A percentile compares a stretch with the other conserved stretches of the same genome.
These are phyloP conservation scores for Cyphomyrus plagiostoma DNA, from an alignment of 2,113 vertebrate genomes.

Conservation along the genomic window DNA sequence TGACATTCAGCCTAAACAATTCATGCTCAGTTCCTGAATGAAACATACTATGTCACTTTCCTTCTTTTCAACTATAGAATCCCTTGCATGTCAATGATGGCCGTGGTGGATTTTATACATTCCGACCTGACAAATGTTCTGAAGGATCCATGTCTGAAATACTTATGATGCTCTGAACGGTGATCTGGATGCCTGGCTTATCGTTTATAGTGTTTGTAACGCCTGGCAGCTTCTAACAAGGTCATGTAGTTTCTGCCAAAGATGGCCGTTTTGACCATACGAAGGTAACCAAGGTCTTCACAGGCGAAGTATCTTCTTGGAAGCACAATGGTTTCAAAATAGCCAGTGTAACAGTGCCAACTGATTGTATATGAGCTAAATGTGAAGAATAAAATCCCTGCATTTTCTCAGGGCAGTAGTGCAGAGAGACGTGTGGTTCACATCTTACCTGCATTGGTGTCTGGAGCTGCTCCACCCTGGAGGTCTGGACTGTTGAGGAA, in stretches of 20 bases:
- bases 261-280: slow-evolving; percentile 4
- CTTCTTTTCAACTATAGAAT: background rate
- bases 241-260: slow-evolving; percentile 7
- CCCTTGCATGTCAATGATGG: background rate
- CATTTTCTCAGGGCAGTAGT: background rate
- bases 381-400: background rate
- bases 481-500: background rate
- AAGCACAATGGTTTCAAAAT: background rate
- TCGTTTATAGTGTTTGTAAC: slow-evolving; percentile 11
- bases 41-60: background rate
- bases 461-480: background rate
- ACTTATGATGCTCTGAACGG: background rate
- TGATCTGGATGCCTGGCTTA: slow-evolving; percentile 27
- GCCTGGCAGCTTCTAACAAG: slow-evolving; percentile 31
- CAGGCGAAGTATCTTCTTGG: background rate
- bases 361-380: background rate
- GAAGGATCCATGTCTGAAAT: slow-evolving; percentile 4
- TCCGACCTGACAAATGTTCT: background rate
- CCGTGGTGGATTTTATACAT: background rate
- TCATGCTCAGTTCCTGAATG: background rate
- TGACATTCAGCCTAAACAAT: slow-evolving; percentile 2
- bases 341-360: background rate
- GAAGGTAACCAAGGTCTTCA: background rate
- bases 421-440: background rate
- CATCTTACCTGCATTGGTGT: background rate